These are phyloP conservation scores for Steromphala cineraria DNA, from an alignment of 2,888 invertebrate species.

Conservation along the genomic window DNA sequence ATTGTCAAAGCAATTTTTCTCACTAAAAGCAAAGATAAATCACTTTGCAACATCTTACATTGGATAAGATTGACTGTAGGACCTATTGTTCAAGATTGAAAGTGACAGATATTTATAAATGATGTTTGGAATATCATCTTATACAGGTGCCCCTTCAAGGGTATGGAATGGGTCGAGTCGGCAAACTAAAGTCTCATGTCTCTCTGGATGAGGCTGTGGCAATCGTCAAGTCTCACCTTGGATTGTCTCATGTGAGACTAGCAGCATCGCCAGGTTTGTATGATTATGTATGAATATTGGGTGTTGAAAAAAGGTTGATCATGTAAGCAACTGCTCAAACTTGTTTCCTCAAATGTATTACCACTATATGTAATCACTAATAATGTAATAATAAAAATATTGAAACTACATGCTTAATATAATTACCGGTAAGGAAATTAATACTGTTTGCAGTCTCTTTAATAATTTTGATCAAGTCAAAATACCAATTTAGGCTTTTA, in stretches of 20 bases:
- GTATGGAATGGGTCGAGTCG: slow-evolving; percentile 80
- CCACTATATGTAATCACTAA: too few species aligned
- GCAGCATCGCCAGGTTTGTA: slow-evolving; percentile 78
- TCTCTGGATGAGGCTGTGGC: slow-evolving; percentile 81
- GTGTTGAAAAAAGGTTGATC: not conserved
- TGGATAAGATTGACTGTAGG: not conserved
- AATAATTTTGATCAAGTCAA: too few species aligned
- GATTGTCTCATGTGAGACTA: slow-evolving; percentile 83
- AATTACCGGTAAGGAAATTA: not conserved
- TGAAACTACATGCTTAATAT: not conserved
- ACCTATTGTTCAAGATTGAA: too few species aligned
- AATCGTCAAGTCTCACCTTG: slow-evolving; percentile 83
- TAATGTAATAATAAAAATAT: too few species aligned
- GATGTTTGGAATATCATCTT: too few species aligned
- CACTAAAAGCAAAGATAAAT: too few species aligned
- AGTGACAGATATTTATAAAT: too few species aligned
- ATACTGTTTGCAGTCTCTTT: not conserved
- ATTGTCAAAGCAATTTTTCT: too few species aligned
- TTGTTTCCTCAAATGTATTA: too few species aligned
- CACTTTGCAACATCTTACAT: not conserved
- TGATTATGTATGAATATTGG: not conserved
- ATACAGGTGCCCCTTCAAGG: slow-evolving; percentile 68
- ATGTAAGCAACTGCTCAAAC: not conserved
- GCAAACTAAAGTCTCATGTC: slow-evolving; percentile 77
- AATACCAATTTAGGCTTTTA: too few species aligned